Evolutionary conservation across 1,140 invertebrate species (phyloP).

Genomic region (Drosophila micromelanica): DNA sequence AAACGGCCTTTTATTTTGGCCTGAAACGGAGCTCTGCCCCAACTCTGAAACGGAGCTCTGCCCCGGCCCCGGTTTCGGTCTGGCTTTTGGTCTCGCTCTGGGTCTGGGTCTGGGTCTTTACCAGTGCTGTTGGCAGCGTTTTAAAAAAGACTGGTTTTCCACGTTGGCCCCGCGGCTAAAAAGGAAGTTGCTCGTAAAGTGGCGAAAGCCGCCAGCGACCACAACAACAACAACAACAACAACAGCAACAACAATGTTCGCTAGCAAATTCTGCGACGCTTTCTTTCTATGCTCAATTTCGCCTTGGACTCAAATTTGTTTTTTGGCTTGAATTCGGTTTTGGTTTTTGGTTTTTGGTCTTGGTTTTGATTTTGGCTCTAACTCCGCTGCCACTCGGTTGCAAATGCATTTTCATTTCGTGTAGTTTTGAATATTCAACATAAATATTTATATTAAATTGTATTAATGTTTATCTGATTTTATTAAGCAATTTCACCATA

Average conservation of each 20-base stretch:
- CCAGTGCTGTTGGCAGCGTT: slow-evolving; percentile 13
- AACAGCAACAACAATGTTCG: slow-evolving; percentile 31
- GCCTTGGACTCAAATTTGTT: slow-evolving; percentile 17
- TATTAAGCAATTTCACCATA: slow-evolving; percentile 5
- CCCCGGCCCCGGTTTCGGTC: slow-evolving; percentile 19
- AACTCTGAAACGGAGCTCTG: neutral
- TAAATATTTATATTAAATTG: slow-evolving; percentile 7
- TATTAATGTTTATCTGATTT: neutral
- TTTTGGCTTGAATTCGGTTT: slow-evolving; percentile 15
- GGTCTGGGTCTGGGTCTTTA: slow-evolving; percentile 22
- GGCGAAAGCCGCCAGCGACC: slow-evolving; percentile 66
- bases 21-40: neutral
- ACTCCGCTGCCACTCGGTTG: neutral
- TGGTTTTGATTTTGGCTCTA: slow-evolving; percentile 6
- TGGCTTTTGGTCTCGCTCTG: slow-evolving; percentile 22
- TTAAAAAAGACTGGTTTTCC: slow-evolving; percentile 61
- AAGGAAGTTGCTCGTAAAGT: slow-evolving; percentile 81
- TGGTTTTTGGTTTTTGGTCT: slow-evolving; percentile 20
- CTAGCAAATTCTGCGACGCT: slow-evolving; percentile 58
- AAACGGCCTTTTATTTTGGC: slow-evolving; percentile 22
- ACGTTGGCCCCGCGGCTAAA: slow-evolving; percentile 60
- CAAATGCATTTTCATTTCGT: slow-evolving; percentile 5
- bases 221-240: slow-evolving; percentile 26
- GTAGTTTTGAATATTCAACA: neutral
- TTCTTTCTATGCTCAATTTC: slow-evolving; percentile 52